Base-by-base conservation (phyloP, 2,797 vertebrate genomes). In the Bradypodion ventrale region DNA sequence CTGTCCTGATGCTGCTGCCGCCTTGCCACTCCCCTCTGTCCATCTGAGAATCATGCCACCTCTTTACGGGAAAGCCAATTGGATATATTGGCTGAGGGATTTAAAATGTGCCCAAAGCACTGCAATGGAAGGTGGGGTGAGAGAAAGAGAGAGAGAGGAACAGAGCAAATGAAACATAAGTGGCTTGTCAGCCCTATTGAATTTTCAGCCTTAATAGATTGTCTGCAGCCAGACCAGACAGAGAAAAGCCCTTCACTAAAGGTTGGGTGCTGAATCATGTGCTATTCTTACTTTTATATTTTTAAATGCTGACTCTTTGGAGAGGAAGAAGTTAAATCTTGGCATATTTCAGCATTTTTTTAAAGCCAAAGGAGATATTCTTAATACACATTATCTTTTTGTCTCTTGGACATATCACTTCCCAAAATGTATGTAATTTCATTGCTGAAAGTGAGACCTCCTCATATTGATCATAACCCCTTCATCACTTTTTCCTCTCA, bases 121-220 rank as follows among this genome's bases (percentile, higher is more conserved):
- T 70, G 44, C 66, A 63, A 76, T 82, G 49, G 73, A 63, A 32
- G n/a, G 16, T 16, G 44, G 66, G 37, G 10, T 42, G 37, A 56
- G 52, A 52, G 37, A 56, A 52, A 52, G 49, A 16, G 60, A 73
- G 35, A 63, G 8, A 76, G 63, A 65, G 21, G 25, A 40, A 35
- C 16, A 59, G 12, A 70, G 15, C 62, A 40, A 81, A 21, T 25
- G 40, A 81, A 82, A 75, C 73, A 52, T 81, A 73, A 49, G 73
- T 76, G 40, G 85, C 81, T 81, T 81, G 78, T 23, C 84, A 70
- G 52, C 52, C n/a, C 32, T 77, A 82, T 85, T 63, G 84, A 79
- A 83, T 85, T 77, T 85, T 82, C 56, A 77, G 42, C 42, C 52
- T 77, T 85, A 85, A 85, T 85, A 65, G 84, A 82, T 82, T 52